phyloP scores from a whole-genome alignment of 2,888 invertebrate genomes.

The Mechanitis messenoides region DNA sequence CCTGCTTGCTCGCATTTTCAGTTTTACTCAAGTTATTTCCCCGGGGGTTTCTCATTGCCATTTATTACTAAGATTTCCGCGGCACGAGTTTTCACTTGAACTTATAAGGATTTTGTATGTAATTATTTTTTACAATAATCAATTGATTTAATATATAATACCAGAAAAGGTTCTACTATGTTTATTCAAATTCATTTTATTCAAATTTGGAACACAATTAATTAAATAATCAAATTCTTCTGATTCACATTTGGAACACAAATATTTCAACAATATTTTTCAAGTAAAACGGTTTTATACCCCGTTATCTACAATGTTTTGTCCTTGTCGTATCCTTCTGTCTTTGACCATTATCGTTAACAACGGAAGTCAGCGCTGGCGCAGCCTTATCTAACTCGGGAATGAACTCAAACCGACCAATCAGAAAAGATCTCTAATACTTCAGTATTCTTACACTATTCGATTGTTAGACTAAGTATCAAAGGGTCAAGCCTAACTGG shows the following conservation, averaged over 20 bases:
- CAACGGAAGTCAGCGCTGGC: slow-evolving; percentile 45
- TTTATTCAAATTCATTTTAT: neutral
- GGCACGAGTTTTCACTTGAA: slow-evolving; percentile 36
- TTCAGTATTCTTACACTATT: slow-evolving; percentile 37
- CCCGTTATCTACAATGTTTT: slow-evolving; percentile 36
- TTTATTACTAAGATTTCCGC: slow-evolving; percentile 51
- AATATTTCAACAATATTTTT: slow-evolving; percentile 15
- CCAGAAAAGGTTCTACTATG: too few species aligned
- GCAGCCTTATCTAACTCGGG: slow-evolving; percentile 51
- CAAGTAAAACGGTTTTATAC: slow-evolving; percentile 25
- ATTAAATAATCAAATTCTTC: neutral
- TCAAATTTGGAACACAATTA: neutral
- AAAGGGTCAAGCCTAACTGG: slow-evolving; percentile 42
- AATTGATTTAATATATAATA: neutral
- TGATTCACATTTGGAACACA: slow-evolving; percentile 5
- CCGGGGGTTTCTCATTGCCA: slow-evolving; percentile 44
- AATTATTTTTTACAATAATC: slow-evolving; percentile 9
- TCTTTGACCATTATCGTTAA: slow-evolving; percentile 41
- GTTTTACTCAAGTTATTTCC: slow-evolving; percentile 50
- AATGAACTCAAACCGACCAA: slow-evolving; percentile 49
- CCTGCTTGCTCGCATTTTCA: slow-evolving; percentile 42
- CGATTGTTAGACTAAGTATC: slow-evolving; percentile 45
- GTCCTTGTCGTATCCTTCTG: slow-evolving; percentile 42
- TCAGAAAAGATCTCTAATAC: slow-evolving; percentile 44
- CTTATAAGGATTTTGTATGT: slow-evolving; percentile 30